Evolutionary conservation across 2,113 vertebrate genomes (phyloP).

Genomic region (Phyllostomus discolor): DNA sequence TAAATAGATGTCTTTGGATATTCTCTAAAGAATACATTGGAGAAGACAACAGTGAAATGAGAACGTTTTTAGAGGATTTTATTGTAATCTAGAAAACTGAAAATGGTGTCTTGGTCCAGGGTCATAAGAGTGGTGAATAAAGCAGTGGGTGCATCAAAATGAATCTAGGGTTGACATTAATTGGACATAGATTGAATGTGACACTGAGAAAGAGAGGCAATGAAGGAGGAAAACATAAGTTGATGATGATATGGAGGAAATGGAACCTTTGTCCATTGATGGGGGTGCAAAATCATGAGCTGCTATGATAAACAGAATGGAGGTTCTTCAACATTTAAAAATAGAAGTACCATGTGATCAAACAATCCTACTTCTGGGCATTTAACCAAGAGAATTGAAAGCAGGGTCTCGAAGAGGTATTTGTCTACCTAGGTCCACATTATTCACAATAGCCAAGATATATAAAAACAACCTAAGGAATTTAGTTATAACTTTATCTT

Average conservation of each 20-base stretch:
- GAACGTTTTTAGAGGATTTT: not conserved
- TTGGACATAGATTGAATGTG: not conserved
- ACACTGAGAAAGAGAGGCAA: not conserved
- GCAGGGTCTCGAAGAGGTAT: not conserved
- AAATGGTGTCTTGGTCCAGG: not conserved
- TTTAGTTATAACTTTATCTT: not conserved
- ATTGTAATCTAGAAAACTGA: not conserved
- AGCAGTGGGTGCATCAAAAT: not conserved
- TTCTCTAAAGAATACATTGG: constrained; percentile 2
- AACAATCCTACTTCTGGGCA: not conserved
- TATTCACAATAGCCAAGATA: not conserved
- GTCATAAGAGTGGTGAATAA: not conserved
- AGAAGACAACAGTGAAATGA: not conserved
- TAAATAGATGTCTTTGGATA: not conserved
- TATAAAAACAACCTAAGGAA: not conserved
- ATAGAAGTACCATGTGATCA: not conserved
- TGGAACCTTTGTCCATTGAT: not conserved
- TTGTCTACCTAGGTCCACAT: not conserved
- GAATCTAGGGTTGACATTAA: not conserved
- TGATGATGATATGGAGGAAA: not conserved
- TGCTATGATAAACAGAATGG: not conserved
- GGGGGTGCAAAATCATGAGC: not conserved
- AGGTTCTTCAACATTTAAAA: not conserved
- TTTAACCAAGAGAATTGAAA: not conserved
- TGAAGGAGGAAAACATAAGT: not conserved